Evolutionary conservation across 2,113 vertebrate genomes (phyloP).

Genomic region (Vanacampus margaritifer): DNA sequence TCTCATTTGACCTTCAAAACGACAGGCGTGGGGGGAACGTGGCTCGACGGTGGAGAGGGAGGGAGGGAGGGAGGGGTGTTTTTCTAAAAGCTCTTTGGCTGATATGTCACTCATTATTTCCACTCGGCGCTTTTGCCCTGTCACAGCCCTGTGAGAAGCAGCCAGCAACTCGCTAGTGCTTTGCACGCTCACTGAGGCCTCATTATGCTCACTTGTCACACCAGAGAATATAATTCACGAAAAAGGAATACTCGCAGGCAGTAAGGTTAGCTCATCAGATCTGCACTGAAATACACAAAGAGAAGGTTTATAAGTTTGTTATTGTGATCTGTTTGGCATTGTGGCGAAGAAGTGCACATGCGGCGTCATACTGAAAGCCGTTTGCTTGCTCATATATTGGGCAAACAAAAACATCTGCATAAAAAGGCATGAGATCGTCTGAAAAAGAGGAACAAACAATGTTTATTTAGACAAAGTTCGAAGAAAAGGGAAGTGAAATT

Average conservation of each 20-base stretch:
- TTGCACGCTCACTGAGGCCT: slow-evolving; percentile 20
- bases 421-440: background rate
- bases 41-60: slow-evolving; percentile 25
- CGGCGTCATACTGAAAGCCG: background rate
- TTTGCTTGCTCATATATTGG: background rate
- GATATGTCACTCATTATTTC: slow-evolving; percentile 64
- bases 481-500: slow-evolving; percentile 39
- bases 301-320: background rate
- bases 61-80: slow-evolving; percentile 24
- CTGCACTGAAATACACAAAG: background rate
- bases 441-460: slow-evolving; percentile 16
- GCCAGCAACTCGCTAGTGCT: slow-evolving; percentile 14
- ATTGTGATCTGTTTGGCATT: background rate
- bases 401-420: background rate
- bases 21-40: slow-evolving; percentile 36
- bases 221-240: background rate
- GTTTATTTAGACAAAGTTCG: slow-evolving; percentile 1
- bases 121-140: slow-evolving; percentile 46
- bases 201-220: slow-evolving; percentile 12
- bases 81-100: slow-evolving; percentile 57
- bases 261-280: background rate
- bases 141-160: slow-evolving; percentile 31
- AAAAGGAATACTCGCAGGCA: background rate
- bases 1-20: slow-evolving; percentile 68
- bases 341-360: background rate